Evolutionary conservation across 1,140 invertebrate genomes (phyloP).

Genomic region (Tachypleus tridentatus): DNA sequence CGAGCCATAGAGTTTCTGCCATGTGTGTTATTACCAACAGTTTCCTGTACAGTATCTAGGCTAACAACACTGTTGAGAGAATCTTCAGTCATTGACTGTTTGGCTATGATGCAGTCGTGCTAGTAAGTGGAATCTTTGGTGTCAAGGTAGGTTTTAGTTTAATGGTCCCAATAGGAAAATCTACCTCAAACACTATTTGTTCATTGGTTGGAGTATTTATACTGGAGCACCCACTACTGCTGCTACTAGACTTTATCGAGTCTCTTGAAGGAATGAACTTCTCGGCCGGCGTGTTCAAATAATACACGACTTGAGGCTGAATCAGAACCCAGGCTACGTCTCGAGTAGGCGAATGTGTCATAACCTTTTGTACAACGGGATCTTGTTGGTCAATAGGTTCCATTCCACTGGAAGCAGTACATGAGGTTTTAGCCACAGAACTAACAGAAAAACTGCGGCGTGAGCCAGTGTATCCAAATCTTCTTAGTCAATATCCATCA

Average conservation of each 20-base stretch:
- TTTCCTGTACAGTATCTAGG: slow-evolving; percentile 9
- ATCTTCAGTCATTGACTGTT: slow-evolving; percentile 18
- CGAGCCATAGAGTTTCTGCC: slow-evolving; percentile 15
- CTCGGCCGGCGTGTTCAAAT: slow-evolving; percentile 17
- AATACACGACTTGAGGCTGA: no score
- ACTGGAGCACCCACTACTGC: slow-evolving; percentile 36
- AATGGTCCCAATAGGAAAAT: slow-evolving; percentile 42
- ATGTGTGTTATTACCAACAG: slow-evolving; percentile 17
- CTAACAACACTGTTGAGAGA: slow-evolving; percentile 4
- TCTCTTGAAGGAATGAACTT: slow-evolving; percentile 17
- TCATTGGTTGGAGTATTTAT: slow-evolving; percentile 22
- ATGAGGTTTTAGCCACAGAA: slow-evolving; percentile 26
- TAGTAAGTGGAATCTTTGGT: slow-evolving; percentile 68
- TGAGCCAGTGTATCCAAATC: slow-evolving; percentile 65
- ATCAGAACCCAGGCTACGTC: no score
- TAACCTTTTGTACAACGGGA: no score
- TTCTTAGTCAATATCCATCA: slow-evolving; percentile 72
- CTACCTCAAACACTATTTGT: slow-evolving; percentile 47
- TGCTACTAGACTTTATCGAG: slow-evolving; percentile 24
- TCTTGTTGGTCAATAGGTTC: no score
- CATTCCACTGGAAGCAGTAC: no score
- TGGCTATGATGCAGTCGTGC: slow-evolving; percentile 60
- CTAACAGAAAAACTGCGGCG: slow-evolving; percentile 53
- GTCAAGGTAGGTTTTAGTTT: slow-evolving; percentile 28
- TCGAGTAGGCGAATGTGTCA: no score